Evolutionary conservation across 2,797 vertebrate genomes (phyloP), one percentile per base, ranked within the genome.

Genomic region (Siniperca obscura): DNA sequence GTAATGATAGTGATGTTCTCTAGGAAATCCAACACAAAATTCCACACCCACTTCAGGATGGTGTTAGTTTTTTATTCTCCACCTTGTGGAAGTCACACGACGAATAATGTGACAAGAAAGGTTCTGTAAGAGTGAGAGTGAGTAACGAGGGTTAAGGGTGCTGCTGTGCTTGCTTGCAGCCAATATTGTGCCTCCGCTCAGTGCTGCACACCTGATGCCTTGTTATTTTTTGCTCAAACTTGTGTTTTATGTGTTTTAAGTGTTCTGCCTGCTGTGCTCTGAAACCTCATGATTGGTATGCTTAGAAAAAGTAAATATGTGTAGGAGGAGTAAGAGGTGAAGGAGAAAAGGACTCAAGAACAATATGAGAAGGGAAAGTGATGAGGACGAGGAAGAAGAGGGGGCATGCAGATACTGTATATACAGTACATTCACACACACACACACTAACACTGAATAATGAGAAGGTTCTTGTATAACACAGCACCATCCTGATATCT

Each of bases 121-220:
- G 27, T 64, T 71, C 27, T 53, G 64, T 59, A 25, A 71, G 38
- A 16, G 40, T 10, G 46, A 42, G 40, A 30, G 40, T 19, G n/a
- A 72, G 53, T 53, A 66, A 56, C 19, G 2, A 30, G 19, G 50
- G 22, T 25, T 70, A 42, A 68, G 19, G 64, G 14, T 21, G 64
- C 74, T 46, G 72, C 64, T 60, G 80, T 27, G 27, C 7, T 74
- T 46, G 34, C 36, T 66, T 61, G 42, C 22, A 79, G 56, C 34
- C 56, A 74, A 46, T 59, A 61, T 73, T 22, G 38, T 56, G 27
- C 10, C 1, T 3, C 27, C 21, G 36, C n/a, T 60, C 50, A 5
- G 76, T 5, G 48, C 34, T 52, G 44, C 55, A 88, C 72, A 87
- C 83, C 73, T 85, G 81, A 80, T 76, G 60, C 67, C 69, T 66